These are phyloP conservation scores for Drosophila rhopaloa DNA, from an alignment of 1,140 invertebrate species.

Conservation along the genomic window DNA sequence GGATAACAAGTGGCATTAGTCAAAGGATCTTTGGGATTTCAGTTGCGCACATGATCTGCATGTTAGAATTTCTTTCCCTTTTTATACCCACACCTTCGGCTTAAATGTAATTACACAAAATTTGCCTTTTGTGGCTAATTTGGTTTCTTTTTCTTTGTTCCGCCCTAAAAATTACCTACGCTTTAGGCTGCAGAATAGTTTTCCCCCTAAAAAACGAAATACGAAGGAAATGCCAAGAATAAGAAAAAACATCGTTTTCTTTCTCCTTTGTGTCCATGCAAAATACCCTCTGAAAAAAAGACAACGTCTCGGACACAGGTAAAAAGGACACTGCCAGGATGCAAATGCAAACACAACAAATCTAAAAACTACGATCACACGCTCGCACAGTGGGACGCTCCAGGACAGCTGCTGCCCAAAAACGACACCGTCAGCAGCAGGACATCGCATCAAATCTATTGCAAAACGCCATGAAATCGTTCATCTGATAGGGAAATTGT, in stretches of 20 bases:
- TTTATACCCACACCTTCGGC: conserved; percentile 46
- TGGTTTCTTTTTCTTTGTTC: conserved; percentile 41
- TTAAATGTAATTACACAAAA: conserved; percentile 74
- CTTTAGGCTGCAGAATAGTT: conserved; percentile 18
- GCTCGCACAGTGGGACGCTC: conserved; percentile 64
- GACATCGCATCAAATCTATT: conserved; percentile 66
- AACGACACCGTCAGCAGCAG: conserved; percentile 42
- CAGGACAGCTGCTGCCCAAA: conserved; percentile 52
- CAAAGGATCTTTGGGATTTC: conserved; percentile 34
- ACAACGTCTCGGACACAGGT: conserved; percentile 48
- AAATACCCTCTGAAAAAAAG: conserved; percentile 48
- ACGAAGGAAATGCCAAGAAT: conserved; percentile 7
- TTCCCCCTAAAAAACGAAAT: conserved; percentile 41
- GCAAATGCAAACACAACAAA: conserved; percentile 70
- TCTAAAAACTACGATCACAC: conserved; percentile 62
- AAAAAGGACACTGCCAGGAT: conserved; percentile 58
- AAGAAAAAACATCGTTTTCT: conserved; percentile 28
- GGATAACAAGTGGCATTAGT: conserved; percentile 63
- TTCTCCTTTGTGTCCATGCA: conserved; percentile 50
- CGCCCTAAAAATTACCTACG: conserved; percentile 42
- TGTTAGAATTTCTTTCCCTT: conserved; percentile 22
- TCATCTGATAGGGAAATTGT: conserved; percentile 62
- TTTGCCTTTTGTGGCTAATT: conserved; percentile 74
- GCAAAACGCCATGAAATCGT: conserved; percentile 73
- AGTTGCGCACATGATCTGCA: conserved; percentile 55